Percentiles rank a stretch among this genome's conserved stretches.
phyloP scores from a whole-genome alignment of 2,888 invertebrate species.

The Ennomos quercinarius region DNA sequence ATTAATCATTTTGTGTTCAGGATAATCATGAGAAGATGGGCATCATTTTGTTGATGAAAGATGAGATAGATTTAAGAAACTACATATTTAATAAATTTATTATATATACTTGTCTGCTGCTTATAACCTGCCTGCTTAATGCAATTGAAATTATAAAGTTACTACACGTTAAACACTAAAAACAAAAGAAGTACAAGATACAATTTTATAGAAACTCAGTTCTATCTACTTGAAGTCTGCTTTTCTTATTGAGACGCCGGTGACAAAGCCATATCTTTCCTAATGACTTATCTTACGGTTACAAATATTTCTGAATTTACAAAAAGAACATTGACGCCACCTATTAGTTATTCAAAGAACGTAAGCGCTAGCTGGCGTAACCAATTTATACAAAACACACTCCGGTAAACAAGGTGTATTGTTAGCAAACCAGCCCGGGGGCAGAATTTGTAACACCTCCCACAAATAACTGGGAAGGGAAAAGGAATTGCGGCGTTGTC shows the following conservation, averaged over 20 bases:
- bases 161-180: background rate
- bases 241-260: background rate
- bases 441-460: constrained; percentile 69
- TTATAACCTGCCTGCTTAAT: too few species aligned
- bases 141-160: too few species aligned
- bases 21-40: constrained; percentile 2
- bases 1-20: constrained; percentile 9
- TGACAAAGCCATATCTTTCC: constrained; percentile 15
- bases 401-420: constrained; percentile 54
- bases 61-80: background rate
- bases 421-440: constrained; percentile 55
- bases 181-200: background rate
- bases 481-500: constrained; percentile 38
- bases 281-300: constrained; percentile 53
- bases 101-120: too few species aligned
- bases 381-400: constrained; percentile 64
- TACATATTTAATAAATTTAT: too few species aligned
- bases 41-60: background rate
- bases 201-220: background rate
- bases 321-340: constrained; percentile 52
- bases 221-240: background rate
- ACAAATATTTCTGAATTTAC: constrained; percentile 54
- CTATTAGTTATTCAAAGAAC: constrained; percentile 60
- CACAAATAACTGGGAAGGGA: constrained; percentile 57
- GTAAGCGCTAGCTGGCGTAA: constrained; percentile 60